These are phyloP conservation scores for Nomada lathburiana DNA, from an alignment of 2,888 invertebrate genomes.

Conservation along the genomic window DNA sequence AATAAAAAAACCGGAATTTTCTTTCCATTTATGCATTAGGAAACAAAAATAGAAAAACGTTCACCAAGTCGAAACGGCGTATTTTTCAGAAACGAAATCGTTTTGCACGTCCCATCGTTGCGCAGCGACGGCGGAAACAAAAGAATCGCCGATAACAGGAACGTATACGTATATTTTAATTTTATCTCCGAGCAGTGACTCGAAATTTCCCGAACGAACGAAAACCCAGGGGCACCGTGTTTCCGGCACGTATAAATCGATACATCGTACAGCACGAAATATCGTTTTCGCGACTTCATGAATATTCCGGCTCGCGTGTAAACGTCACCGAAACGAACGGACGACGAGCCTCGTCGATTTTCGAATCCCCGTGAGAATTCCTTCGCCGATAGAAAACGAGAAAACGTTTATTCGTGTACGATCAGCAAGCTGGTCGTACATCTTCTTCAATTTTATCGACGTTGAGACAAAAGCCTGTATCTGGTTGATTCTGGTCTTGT, in stretches of 20 bases:
- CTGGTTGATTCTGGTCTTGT: background rate
- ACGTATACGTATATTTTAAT: too few relatives aligned
- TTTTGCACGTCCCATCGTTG: too few relatives aligned
- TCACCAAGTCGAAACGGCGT: background rate
- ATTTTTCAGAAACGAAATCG: too few relatives aligned
- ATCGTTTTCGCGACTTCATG: conserved; percentile 30
- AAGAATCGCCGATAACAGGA: too few relatives aligned
- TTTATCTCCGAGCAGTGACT: too few relatives aligned
- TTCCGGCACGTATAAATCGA: conserved; percentile 8
- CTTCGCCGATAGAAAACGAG: conserved; percentile 55
- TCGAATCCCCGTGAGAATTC: conserved; percentile 26
- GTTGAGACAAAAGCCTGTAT: conserved; percentile 16
- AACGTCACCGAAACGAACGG: background rate
- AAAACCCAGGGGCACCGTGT: background rate
- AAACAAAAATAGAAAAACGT: background rate
- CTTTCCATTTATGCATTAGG: too few relatives aligned
- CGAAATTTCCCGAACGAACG: too few relatives aligned
- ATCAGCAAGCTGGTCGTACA: conserved; percentile 30
- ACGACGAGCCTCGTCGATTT: background rate
- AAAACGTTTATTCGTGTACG: conserved; percentile 40
- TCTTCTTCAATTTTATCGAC: conserved; percentile 50
- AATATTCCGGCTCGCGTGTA: conserved; percentile 36
- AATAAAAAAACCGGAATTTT: too few relatives aligned
- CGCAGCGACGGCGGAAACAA: too few relatives aligned
- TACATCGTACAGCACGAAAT: background rate